Evolutionary conservation across 2,888 invertebrate genomes (phyloP).

Genomic region (Carcina quercana): DNA sequence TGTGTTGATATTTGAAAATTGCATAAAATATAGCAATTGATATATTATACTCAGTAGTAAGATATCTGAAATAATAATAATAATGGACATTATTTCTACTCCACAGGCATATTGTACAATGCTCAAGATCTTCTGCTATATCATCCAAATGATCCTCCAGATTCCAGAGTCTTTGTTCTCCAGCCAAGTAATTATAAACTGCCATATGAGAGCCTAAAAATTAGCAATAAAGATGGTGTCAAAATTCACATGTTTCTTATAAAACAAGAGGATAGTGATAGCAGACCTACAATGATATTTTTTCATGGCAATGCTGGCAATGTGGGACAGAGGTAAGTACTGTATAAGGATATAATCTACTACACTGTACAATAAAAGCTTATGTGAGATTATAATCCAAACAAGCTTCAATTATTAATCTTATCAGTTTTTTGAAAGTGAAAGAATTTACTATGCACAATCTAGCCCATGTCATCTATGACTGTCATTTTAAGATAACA

Average conservation of each 20-base stretch:
- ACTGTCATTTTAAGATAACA: too few species aligned
- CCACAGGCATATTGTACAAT: constrained; percentile 84
- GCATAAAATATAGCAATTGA: too few species aligned
- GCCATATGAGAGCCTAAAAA: constrained; percentile 88
- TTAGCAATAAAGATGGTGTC: constrained; percentile 80
- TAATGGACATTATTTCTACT: constrained; percentile 1
- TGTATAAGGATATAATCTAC: too few species aligned
- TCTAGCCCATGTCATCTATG: too few species aligned
- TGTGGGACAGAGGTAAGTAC: constrained; percentile 89
- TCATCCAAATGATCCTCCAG: constrained; percentile 91
- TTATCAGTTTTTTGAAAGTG: too few species aligned
- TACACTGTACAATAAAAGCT: too few species aligned
- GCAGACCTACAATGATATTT: constrained; percentile 89
- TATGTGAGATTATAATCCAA: too few species aligned
- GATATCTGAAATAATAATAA: too few species aligned
- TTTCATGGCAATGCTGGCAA: constrained; percentile 98
- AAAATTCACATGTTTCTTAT: constrained; percentile 89
- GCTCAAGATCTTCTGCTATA: constrained; percentile 91
- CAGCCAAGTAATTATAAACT: constrained; percentile 90
- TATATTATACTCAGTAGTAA: too few species aligned
- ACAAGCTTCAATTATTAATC: too few species aligned
- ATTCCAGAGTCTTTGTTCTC: constrained; percentile 91
- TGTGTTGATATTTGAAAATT: too few species aligned
- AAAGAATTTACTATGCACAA: too few species aligned
- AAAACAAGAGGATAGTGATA: constrained; percentile 80